Percentiles rank a stretch among this genome's conserved stretches.
phyloP scores from a whole-genome alignment of 2,113 vertebrate genomes.

The Antechinus flavipes region DNA sequence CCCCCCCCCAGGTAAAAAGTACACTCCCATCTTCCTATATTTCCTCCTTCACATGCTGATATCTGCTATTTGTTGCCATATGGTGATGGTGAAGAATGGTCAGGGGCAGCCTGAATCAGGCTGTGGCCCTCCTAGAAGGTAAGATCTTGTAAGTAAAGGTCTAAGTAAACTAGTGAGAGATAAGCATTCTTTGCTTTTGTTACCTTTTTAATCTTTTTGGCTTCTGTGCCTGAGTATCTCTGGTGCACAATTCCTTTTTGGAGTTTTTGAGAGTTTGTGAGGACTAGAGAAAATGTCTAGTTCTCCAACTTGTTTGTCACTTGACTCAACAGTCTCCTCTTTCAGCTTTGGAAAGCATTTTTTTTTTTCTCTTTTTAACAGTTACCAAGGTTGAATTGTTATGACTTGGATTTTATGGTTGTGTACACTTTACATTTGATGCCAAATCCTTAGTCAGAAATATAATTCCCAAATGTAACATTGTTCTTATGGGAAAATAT shows the following conservation, averaged over 20 bases:
- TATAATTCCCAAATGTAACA: background rate
- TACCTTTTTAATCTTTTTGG: background rate
- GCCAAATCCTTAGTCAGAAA: background rate
- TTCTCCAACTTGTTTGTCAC: background rate
- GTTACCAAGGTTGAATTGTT: background rate
- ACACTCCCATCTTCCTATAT: background rate
- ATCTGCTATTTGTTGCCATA: background rate
- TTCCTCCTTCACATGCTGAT: background rate
- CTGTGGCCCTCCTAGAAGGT: background rate
- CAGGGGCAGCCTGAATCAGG: background rate
- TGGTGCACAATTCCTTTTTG: background rate
- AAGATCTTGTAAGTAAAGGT: background rate
- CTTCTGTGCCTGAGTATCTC: background rate
- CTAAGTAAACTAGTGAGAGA: background rate
- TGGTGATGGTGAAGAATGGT: background rate
- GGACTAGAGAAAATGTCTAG: background rate
- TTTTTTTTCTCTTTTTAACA: slow-evolving; percentile 39
- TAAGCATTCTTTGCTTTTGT: background rate
- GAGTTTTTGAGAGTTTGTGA: background rate
- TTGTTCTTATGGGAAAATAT: background rate
- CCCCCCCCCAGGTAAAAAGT: background rate
- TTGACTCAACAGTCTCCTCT: background rate
- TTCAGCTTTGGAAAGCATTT: background rate
- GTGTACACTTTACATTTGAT: background rate
- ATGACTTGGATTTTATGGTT: background rate